A percentile compares a stretch with the other conserved stretches of the same genome.
Conservation (phyloP, 2,888 invertebrate species). For the Leuctra nigra region DNA sequence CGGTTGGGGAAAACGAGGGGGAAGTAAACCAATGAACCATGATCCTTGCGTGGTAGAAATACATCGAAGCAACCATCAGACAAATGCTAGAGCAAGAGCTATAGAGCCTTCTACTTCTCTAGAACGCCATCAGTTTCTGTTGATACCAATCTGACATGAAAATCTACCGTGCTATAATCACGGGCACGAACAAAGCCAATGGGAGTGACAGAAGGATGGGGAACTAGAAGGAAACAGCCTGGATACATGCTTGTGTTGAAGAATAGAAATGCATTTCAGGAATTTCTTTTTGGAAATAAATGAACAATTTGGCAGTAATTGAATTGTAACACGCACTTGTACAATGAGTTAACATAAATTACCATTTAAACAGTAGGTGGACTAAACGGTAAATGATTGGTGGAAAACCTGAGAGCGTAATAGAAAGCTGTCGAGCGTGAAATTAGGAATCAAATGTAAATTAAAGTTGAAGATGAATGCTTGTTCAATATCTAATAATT, state of each 20-base stretch:
- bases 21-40: conserved; percentile 11
- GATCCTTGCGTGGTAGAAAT: conserved; percentile 21
- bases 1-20: not conserved
- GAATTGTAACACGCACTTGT: conserved; percentile 15
- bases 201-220: not conserved
- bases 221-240: conserved; percentile 12
- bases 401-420: conserved; percentile 5
- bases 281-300: conserved; percentile 15
- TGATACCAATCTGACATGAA: conserved; percentile 24
- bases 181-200: conserved; percentile 18
- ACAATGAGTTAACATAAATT: conserved; percentile 17
- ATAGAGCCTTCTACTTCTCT: too few species aligned
- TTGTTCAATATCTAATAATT: too few species aligned
- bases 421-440: conserved; percentile 8
- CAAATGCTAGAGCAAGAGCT: too few species aligned
- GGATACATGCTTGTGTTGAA: conserved; percentile 14
- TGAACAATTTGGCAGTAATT: conserved; percentile 13
- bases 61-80: conserved; percentile 21
- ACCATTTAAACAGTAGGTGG: conserved; percentile 9
- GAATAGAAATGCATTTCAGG: conserved; percentile 5
- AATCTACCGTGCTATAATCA: conserved; percentile 18
- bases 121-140: not conserved
- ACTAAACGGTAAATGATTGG: conserved; percentile 7
- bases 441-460: conserved; percentile 1
- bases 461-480: too few species aligned